A percentile compares a stretch with the other conserved stretches of the same genome.
phyloP scores from a whole-genome alignment of 2,113 vertebrate genomes.

The Thunnus thynnus region DNA sequence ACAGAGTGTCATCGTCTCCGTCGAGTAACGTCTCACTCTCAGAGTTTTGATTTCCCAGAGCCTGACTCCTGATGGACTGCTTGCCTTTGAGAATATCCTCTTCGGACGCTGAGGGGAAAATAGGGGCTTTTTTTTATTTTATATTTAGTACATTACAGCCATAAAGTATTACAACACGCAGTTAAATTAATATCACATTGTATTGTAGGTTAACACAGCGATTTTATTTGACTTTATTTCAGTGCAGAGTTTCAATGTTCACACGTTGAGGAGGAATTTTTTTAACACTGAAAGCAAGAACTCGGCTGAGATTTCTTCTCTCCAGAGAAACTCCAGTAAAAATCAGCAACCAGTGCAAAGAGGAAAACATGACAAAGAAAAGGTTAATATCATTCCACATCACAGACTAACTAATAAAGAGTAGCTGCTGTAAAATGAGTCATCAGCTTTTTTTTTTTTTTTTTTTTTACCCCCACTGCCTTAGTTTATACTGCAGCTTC shows the following conservation, averaged over 20 bases:
- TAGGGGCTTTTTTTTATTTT: conserved; percentile 28
- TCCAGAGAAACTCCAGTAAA: neutral
- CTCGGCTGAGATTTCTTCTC: neutral
- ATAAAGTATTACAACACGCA: neutral
- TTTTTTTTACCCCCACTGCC: neutral
- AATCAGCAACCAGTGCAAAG: neutral
- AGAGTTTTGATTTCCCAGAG: conserved; percentile 93
- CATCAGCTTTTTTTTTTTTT: neutral
- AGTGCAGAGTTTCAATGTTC: neutral
- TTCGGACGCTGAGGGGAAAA: conserved; percentile 87
- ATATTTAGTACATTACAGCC: conserved; percentile 4
- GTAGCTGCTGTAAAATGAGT: neutral
- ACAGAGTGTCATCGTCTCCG: conserved; percentile 95
- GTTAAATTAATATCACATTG: neutral
- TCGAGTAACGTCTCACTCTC: conserved; percentile 93
- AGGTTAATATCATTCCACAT: neutral
- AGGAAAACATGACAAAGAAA: neutral
- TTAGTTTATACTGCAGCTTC: neutral
- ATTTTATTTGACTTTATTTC: neutral
- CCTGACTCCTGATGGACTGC: conserved; percentile 94
- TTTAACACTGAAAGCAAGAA: neutral
- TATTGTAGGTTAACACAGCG: neutral
- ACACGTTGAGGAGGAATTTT: conserved; percentile 1
- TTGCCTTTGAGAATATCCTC: conserved; percentile 96
- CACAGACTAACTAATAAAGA: neutral